Evolutionary conservation across 2,113 vertebrate genomes (phyloP), one percentile per base, ranked within the genome.

Genomic region (Hemichromis elongatus): DNA sequence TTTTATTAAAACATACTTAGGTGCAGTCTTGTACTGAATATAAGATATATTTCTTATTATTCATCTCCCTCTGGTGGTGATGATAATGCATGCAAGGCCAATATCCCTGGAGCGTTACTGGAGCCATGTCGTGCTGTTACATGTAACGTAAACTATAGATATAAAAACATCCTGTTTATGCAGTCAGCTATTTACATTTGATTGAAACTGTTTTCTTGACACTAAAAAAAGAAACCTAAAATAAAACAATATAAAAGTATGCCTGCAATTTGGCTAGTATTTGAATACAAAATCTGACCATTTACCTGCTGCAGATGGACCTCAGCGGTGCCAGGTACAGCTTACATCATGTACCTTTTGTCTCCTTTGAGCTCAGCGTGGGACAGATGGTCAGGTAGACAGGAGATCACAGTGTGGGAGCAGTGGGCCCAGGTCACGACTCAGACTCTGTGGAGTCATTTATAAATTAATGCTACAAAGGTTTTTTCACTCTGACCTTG

Each of bases 321-420:
- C 2, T 30, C 55, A 81, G 40, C 30, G 0, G 80, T 33, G 53
- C 50, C 54, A n/a, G 57, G 42, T 53, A 53, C 52, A 77, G 66
- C 55, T 81, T 56, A 40, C 55, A 79, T 82, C 82, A 92, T 37
- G 84, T 70, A 40, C 81, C 81, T 42, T 84, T 92, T 82, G 70
- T 88, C 47, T 79, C 84, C 68, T 91, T 57, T 83, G 68, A 84
- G 87, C 82, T 83, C 80, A 88, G 83, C 0, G 1, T 89, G 82
- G 79, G 86, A 92, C 88, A 88, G 84, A 88, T 90, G 88, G 83
- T 80, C 70, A 79, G 37, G 68, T 61, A 83, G 75, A 79, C 28
- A 21, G 40, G 66, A 14, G 42, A 80, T 54, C 12, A 9, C 66
- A 70, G 66, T 70, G 45, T 55, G 53, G 42, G 35, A 78, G 66